A percentile compares a stretch with the other conserved stretches of the same genome.
Conservation (phyloP, 2,888 invertebrate genomes). For the Cabera pusaria region DNA sequence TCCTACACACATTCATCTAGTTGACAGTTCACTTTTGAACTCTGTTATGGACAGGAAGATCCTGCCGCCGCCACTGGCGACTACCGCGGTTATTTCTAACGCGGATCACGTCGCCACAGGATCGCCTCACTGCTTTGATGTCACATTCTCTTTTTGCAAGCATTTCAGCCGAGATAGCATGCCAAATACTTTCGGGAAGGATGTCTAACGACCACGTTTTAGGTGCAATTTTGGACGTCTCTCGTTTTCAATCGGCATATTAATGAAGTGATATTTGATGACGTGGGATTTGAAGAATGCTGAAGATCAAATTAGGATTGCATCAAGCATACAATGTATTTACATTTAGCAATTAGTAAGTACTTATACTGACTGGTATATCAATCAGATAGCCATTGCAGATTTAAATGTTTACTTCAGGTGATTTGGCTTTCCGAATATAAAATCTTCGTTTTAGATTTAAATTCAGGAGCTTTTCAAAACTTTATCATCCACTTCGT, state of each 20-base stretch:
- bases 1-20: constrained; percentile 21
- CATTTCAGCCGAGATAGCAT: constrained; percentile 66
- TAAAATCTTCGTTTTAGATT: no score
- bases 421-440: no score
- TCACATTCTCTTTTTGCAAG: constrained; percentile 78
- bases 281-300: no score
- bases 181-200: constrained; percentile 75
- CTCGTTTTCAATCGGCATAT: constrained; percentile 14
- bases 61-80: constrained; percentile 26
- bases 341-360: no score
- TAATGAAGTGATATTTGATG: no score
- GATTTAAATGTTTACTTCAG: no score
- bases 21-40: constrained; percentile 25
- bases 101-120: constrained; percentile 73
- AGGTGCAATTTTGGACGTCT: constrained; percentile 14
- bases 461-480: no score
- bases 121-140: constrained; percentile 77
- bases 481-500: no score
- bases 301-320: no score
- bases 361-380: no score
- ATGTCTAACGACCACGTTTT: constrained; percentile 52
- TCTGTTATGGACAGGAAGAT: constrained; percentile 22
- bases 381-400: no score
- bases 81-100: constrained; percentile 69
- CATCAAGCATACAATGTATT: no score